Percentiles rank a stretch among this genome's conserved stretches.
Evolutionary conservation across 2,888 invertebrate genomes (phyloP).

Genomic region (Siphonodentalium dalli): DNA sequence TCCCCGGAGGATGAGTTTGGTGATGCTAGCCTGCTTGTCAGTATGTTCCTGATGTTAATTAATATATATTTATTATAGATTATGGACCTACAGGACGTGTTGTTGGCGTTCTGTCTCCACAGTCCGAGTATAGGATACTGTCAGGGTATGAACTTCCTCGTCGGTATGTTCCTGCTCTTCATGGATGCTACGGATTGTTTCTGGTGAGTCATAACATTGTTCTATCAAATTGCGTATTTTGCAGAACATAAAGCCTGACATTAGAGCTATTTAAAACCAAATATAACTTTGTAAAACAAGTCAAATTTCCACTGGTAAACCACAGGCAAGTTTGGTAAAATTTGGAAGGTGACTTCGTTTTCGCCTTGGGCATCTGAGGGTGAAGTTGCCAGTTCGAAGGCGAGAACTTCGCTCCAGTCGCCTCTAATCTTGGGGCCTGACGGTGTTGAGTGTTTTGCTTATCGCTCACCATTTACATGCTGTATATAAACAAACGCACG

Average conservation of each 20-base stretch:
- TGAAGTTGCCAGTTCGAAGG: too few relatives aligned
- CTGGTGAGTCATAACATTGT: constrained; percentile 60
- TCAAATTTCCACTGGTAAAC: too few relatives aligned
- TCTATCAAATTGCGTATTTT: background rate
- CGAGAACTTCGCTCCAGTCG: too few relatives aligned
- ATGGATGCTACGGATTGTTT: constrained; percentile 69
- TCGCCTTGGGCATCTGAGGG: too few relatives aligned
- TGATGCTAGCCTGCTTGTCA: too few relatives aligned
- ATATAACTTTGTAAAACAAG: too few relatives aligned
- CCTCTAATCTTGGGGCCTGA: background rate
- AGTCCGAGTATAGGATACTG: constrained; percentile 69
- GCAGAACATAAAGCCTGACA: background rate
- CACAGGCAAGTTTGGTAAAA: too few relatives aligned
- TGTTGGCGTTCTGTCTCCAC: constrained; percentile 69
- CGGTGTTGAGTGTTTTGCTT: too few relatives aligned
- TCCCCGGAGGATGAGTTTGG: too few relatives aligned
- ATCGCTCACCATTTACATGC: too few relatives aligned
- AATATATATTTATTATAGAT: constrained; percentile 55
- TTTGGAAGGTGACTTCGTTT: too few relatives aligned
- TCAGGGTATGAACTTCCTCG: constrained; percentile 70
- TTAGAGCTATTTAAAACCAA: background rate
- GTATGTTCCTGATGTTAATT: background rate
- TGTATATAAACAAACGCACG: too few relatives aligned
- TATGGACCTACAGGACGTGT: constrained; percentile 67
- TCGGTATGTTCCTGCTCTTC: constrained; percentile 68